Conservation (phyloP, 2,888 invertebrate genomes). For the Plebejus argus region DNA sequence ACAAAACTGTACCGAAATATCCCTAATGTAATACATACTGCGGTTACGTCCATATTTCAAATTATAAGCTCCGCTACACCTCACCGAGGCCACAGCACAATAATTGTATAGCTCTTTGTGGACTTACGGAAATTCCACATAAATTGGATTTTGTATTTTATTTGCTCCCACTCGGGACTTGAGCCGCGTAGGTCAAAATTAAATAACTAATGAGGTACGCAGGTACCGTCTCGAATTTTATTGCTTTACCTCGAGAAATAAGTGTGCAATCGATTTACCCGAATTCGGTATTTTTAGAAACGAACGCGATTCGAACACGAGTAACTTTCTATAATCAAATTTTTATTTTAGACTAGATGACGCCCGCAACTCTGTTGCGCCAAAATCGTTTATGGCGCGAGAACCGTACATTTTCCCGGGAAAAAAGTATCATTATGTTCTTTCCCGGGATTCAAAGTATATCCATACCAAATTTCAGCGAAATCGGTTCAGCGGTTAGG, state of each 20-base stretch:
- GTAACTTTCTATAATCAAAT: no score
- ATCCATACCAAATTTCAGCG: no score
- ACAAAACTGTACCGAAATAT: conserved; percentile 11
- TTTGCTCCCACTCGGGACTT: conserved; percentile 11
- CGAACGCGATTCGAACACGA: background rate
- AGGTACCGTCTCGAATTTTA: background rate
- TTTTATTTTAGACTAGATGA: no score
- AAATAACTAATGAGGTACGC: conserved; percentile 15
- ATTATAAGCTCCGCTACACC: conserved; percentile 18
- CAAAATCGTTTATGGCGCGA: no score
- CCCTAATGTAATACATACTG: background rate
- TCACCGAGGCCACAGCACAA: conserved; percentile 6
- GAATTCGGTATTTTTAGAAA: background rate
- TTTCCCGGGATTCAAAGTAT: no score
- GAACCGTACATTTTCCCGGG: no score
- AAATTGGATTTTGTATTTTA: conserved; percentile 21
- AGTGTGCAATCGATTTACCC: background rate
- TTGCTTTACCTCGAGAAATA: background rate
- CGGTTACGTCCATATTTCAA: conserved; percentile 22
- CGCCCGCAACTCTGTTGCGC: no score
- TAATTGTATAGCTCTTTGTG: conserved; percentile 22
- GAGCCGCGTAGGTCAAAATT: conserved; percentile 17
- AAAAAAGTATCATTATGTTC: no score
- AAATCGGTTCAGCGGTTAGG: no score
- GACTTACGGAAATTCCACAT: conserved; percentile 18